Conservation (phyloP, 2,797 vertebrate species). For the Sebastes diploproa region DNA sequence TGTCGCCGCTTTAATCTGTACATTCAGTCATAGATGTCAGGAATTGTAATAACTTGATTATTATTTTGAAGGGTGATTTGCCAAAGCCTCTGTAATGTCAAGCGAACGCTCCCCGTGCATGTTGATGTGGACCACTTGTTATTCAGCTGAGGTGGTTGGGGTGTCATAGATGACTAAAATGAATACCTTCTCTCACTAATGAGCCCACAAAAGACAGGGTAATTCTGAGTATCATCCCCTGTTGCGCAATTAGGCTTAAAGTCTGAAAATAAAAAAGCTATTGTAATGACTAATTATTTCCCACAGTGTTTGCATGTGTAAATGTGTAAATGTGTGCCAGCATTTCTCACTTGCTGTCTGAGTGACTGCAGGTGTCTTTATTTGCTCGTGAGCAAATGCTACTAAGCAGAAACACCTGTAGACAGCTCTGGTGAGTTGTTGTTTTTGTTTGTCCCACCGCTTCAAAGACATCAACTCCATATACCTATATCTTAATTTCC, state of each 20-base stretch:
- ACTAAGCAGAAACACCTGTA: slow-evolving; percentile 10
- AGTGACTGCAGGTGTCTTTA: background rate
- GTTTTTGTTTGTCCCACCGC: background rate
- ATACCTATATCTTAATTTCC: too few relatives aligned
- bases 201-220: slow-evolving; percentile 65
- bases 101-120: slow-evolving; percentile 28
- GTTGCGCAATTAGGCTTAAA: slow-evolving; percentile 63
- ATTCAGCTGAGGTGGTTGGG: slow-evolving; percentile 46
- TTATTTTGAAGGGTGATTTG: slow-evolving; percentile 47
- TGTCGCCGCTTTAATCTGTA: slow-evolving; percentile 23
- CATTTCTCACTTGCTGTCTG: slow-evolving; percentile 11
- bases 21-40: slow-evolving; percentile 31
- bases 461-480: slow-evolving; percentile 20
- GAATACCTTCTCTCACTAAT: slow-evolving; percentile 56
- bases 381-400: slow-evolving; percentile 9
- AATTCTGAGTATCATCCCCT: slow-evolving; percentile 47
- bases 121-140: slow-evolving; percentile 57
- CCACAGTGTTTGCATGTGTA: slow-evolving; percentile 21
- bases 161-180: slow-evolving; percentile 43
- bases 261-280: slow-evolving; percentile 52
- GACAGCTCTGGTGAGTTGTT: background rate
- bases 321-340: slow-evolving; percentile 28
- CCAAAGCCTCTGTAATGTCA: slow-evolving; percentile 38
- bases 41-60: slow-evolving; percentile 49
- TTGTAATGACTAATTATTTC: slow-evolving; percentile 49